phyloP scores from a whole-genome alignment of 2,113 vertebrate genomes.

The Pipa parva region DNA sequence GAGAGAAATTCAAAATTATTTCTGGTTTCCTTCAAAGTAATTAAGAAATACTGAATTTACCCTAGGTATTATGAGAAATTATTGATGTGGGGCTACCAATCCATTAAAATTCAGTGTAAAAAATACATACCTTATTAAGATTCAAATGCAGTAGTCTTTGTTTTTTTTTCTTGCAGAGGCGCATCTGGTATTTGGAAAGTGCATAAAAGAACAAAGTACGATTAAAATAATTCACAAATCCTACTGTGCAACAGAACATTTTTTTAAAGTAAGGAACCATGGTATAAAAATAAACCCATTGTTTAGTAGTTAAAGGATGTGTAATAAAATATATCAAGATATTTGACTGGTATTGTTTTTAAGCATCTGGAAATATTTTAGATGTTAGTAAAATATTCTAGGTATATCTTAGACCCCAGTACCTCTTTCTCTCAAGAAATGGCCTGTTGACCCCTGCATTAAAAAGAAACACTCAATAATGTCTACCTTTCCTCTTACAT shows the following conservation, averaged over 20 bases:
- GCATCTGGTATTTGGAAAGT: neutral
- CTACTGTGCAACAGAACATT: neutral
- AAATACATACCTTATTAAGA: neutral
- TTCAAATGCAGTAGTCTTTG: neutral
- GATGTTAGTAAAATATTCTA: too few species aligned
- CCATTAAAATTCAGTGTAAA: conserved; percentile 12
- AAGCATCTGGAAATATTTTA: too few species aligned
- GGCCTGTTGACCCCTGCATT: too few species aligned
- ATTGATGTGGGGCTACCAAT: conserved; percentile 29
- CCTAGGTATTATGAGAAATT: conserved; percentile 27
- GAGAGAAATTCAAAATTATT: conserved; percentile 43
- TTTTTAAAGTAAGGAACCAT: too few species aligned
- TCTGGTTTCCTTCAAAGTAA: conserved; percentile 60
- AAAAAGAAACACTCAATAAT: too few species aligned
- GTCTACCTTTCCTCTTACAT: too few species aligned
- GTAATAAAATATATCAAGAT: too few species aligned
- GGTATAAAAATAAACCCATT: too few species aligned
- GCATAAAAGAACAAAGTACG: neutral
- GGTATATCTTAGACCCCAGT: too few species aligned
- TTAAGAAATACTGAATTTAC: conserved; percentile 54
- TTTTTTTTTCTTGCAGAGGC: conserved; percentile 1
- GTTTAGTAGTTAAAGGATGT: too few species aligned
- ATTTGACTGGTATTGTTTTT: too few species aligned
- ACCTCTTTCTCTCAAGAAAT: too few species aligned
- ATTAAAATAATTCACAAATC: neutral